Base-by-base conservation (phyloP, 2,113 vertebrate species). In the Thinocorus orbignyianus region DNA sequence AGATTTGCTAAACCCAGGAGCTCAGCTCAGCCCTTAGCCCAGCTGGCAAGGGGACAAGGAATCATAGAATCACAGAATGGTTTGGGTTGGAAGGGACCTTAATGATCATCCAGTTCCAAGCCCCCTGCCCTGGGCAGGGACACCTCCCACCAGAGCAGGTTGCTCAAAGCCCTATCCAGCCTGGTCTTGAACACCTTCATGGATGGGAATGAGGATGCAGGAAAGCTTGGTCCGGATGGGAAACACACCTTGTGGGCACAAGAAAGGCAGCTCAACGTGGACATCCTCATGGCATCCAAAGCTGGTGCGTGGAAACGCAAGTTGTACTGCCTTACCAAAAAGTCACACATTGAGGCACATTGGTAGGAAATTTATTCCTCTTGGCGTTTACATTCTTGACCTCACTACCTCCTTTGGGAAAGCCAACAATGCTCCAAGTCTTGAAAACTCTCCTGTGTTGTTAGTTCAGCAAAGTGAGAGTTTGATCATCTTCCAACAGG, bases 341-440 rank as follows among this genome's bases (percentile, higher is more conserved):
- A 31, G 20, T 5, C 61, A 33, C 24, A 19, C 49, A 3, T 18
- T 31, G 62, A 1, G 28, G 4, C 30, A 41, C 4, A 4, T 11
- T 42, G 3, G 15, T 25, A 49, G 54, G 58, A 42, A 69, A 39
- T 46, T 10, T 54, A 51, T 61, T 61, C 46, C 26, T n/a, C 42
- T 86, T 60, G 20, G 11, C 2, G 0, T 55, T 60, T 62, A 28
- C 39, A 25, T 20, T 26, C 39, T 0, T 0, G 1, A 42, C 19
- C 42, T 62, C 66, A 58, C 48, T 51, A 10, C 6, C 10, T n/a
- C n/a, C 25, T 86, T 37, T 26, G 23, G 14, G 41, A 57, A 86
- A 86, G 37, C 4, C 10, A 41, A 24, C 74, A 52, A 12, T 3
- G 2, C 16, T 71, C 18, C 24, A 13, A 12, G 30, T 30, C 28